Evolutionary conservation across 2,113 vertebrate genomes (phyloP).

Genomic region (Channa argus): DNA sequence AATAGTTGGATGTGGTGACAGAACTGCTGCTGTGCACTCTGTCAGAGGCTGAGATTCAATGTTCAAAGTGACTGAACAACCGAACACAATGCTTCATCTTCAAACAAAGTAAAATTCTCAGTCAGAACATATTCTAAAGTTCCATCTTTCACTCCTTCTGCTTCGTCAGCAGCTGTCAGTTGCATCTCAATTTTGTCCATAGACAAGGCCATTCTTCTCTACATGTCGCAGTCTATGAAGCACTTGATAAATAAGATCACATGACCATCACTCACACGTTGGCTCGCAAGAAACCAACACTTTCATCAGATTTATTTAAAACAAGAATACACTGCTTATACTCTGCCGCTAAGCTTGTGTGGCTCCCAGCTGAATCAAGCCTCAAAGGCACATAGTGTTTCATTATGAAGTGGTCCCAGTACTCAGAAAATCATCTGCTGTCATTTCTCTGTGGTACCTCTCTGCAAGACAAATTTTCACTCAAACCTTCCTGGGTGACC

Average conservation of each 20-base stretch:
- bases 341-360: conserved; percentile 14
- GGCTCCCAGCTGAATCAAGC: conserved; percentile 30
- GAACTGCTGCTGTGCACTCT: neutral
- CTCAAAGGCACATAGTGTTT: conserved; percentile 33
- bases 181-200: conserved; percentile 18
- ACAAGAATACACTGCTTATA: neutral
- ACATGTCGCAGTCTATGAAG: neutral
- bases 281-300: neutral
- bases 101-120: neutral
- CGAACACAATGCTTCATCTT: neutral
- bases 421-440: conserved; percentile 4
- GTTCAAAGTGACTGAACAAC: neutral
- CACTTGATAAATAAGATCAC: neutral
- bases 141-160: neutral
- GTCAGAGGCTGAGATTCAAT: neutral
- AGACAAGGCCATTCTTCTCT: neutral
- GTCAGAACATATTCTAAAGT: neutral
- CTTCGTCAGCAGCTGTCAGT: conserved; percentile 1
- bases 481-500: conserved; percentile 37
- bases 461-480: conserved; percentile 20
- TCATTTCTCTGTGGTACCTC: neutral
- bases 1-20: neutral
- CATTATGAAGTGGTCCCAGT: conserved; percentile 28
- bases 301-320: conserved; percentile 1
- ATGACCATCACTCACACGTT: neutral